Evolutionary conservation across 2,113 vertebrate genomes (phyloP), one percentile per base, ranked within the genome.

Genomic region (Microtus richardsoni): DNA sequence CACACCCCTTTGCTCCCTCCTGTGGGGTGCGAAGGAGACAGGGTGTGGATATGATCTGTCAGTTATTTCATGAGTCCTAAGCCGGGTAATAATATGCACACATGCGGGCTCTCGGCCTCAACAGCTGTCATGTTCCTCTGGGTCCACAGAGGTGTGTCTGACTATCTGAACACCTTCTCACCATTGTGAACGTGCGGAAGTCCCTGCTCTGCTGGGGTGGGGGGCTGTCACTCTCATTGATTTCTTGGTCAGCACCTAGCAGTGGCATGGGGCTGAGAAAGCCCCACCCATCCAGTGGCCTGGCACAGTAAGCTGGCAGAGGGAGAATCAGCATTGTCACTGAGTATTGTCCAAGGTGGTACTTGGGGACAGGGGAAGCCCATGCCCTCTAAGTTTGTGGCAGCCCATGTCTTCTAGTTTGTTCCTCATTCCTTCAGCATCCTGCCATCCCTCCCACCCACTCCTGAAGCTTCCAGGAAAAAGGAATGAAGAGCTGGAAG

Each of bases 31-130:
- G 5, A 36, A 47, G 36, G 77, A 79, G 33, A 44, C 47, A 41
- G 30, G 78, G 44, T 68, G 22, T 93, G 68, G 30, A 28, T 39
- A 41, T 39, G 52, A 78, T 77, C 77, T 60, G 44, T 68, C 84
- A 85, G 24, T 10, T 39, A 30, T 62, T 41, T 58, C 39, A 10
- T 2, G 60, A 73, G 52, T 70, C 49, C 52, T 14, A 9, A n/a
- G n/a, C 11, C 28, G 5, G 52, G 0, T 49, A 41, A 85, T 14
- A 41, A 85, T 14, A 24, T n/a, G 33, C 26, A 79, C 26, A 58
- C 0, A 5, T 0, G 3, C 8, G 5, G 0, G 3, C 11, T n/a
- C 39, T 28, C 9, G 26, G n/a, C 22, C 49, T 41, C 36, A 33
- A 70, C 47, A 49, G 68, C 24, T 54, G 47, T 33, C 22, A 1